phyloP scores from a whole-genome alignment of 2,113 vertebrate species.

The Phylloscopus trochiloides region DNA sequence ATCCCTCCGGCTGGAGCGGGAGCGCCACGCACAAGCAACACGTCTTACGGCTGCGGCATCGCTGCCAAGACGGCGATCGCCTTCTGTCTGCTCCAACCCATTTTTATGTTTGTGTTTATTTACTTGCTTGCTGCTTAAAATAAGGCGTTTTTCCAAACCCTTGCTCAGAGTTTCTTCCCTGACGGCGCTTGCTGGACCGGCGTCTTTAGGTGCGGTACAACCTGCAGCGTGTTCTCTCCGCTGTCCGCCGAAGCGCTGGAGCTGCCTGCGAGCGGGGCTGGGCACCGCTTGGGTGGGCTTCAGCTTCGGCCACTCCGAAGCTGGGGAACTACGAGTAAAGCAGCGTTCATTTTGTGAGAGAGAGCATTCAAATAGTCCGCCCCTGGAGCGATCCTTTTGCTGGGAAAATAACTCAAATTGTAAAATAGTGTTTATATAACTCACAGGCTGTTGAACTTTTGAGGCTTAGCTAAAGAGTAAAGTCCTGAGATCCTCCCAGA shows the following conservation, averaged over 20 bases:
- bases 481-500: constrained; percentile 25
- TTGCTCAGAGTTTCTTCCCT: background rate
- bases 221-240: background rate
- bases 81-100: background rate
- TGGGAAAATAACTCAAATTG: constrained; percentile 19
- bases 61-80: background rate
- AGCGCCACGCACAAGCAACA: background rate
- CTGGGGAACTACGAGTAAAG: background rate
- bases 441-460: constrained; percentile 45
- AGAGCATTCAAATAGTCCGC: background rate
- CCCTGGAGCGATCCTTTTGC: background rate
- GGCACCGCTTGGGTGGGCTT: background rate
- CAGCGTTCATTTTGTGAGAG: background rate
- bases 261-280: background rate
- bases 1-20: background rate
- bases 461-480: constrained; percentile 37
- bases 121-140: background rate
- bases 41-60: background rate
- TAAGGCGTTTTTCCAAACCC: background rate
- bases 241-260: background rate
- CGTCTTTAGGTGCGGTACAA: background rate
- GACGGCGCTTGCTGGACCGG: background rate
- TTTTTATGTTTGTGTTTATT: background rate
- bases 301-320: background rate
- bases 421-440: constrained; percentile 55